A percentile compares a stretch with the other conserved stretches of the same genome.
phyloP scores from a whole-genome alignment of 2,113 vertebrate species.

The Danionella cerebrum region DNA sequence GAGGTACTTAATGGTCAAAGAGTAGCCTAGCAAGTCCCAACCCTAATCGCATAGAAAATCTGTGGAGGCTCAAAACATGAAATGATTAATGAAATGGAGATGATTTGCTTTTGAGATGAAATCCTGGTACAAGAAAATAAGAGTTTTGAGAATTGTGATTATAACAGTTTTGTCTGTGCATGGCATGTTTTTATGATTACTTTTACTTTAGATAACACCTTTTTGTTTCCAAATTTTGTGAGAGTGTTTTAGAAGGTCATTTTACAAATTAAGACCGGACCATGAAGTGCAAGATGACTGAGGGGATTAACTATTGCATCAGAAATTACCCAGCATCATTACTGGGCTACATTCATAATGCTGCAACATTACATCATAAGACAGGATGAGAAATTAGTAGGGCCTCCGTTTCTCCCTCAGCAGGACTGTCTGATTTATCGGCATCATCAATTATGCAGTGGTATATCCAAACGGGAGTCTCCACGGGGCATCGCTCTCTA shows the following conservation, averaged over 20 bases:
- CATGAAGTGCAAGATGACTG: neutral
- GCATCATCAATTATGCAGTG: slow-evolving; percentile 28
- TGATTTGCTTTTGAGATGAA: too few relatives aligned
- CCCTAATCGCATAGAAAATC: too few relatives aligned
- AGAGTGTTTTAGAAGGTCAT: neutral
- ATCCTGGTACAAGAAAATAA: too few relatives aligned
- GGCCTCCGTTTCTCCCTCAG: neutral
- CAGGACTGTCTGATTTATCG: slow-evolving; percentile 23
- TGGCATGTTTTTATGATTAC: too few relatives aligned
- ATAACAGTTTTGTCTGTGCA: too few relatives aligned
- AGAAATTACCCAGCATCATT: neutral
- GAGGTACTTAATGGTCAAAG: too few relatives aligned
- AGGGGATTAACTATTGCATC: neutral
- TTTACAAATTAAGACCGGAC: neutral
- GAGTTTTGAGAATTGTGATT: too few relatives aligned
- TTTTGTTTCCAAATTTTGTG: too few relatives aligned
- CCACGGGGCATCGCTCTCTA: slow-evolving; percentile 12
- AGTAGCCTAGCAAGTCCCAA: too few relatives aligned
- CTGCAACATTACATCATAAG: slow-evolving; percentile 17
- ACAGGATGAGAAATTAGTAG: slow-evolving; percentile 17
- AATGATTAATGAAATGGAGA: too few relatives aligned
- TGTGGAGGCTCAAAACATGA: too few relatives aligned
- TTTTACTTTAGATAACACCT: too few relatives aligned
- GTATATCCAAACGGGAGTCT: slow-evolving; percentile 17
- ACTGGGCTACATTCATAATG: neutral